Percentiles rank a stretch among this genome's conserved stretches.
These are phyloP conservation scores for Anisognathus igniventris DNA, from an alignment of 2,797 vertebrate species.

Conservation along the genomic window DNA sequence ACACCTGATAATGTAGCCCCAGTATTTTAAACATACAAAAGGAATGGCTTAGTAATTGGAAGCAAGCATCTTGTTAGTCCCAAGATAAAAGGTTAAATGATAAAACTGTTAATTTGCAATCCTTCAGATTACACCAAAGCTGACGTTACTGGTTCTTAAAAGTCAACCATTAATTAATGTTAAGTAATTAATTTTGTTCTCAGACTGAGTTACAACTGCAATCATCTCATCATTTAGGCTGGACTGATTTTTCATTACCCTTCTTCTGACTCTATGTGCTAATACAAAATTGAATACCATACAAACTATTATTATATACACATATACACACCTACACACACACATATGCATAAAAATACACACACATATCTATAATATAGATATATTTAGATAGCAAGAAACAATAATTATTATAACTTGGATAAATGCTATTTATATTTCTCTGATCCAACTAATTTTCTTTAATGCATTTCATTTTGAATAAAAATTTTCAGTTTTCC, in stretches of 20 bases:
- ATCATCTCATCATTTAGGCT: background rate
- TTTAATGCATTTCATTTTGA: background rate
- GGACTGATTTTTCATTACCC: background rate
- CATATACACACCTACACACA: background rate
- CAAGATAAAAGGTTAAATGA: background rate
- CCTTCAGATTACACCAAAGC: background rate
- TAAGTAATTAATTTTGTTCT: background rate
- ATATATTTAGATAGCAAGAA: background rate
- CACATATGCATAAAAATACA: background rate
- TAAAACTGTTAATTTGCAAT: background rate
- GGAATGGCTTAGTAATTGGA: background rate
- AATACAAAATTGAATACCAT: background rate
- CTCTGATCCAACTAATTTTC: background rate
- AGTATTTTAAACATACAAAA: background rate
- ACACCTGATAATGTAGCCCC: background rate
- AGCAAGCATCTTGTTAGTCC: background rate
- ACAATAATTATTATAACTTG: background rate
- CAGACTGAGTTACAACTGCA: background rate
- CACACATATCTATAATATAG: background rate
- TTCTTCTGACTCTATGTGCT: background rate
- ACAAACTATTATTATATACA: background rate
- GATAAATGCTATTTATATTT: background rate
- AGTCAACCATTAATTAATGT: background rate
- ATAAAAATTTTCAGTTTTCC: background rate
- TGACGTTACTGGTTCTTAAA: background rate